Conservation (phyloP, 2,113 vertebrate species). For the Bostrychus sinensis region DNA sequence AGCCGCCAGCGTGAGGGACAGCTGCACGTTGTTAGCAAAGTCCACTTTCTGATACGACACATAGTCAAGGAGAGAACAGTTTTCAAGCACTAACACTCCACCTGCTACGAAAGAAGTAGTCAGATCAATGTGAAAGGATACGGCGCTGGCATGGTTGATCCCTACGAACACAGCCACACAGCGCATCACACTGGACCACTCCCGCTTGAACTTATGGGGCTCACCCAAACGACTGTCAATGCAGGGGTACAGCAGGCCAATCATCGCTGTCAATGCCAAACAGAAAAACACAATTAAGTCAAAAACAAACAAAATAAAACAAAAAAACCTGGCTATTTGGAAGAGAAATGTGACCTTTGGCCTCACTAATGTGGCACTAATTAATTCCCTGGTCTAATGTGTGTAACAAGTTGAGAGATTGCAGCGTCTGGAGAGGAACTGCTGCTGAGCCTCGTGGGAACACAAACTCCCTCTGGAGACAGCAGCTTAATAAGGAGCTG, state of each 20-base stretch:
- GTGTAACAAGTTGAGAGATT: background rate
- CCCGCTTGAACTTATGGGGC: constrained; percentile 95
- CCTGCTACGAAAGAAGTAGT: too few relatives aligned
- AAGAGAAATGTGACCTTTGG: background rate
- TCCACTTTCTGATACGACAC: constrained; percentile 88
- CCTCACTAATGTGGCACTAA: constrained; percentile 18
- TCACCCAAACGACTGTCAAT: constrained; percentile 92
- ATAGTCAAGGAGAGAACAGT: constrained; percentile 79
- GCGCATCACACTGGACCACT: constrained; percentile 98
- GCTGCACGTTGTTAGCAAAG: constrained; percentile 95
- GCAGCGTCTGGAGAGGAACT: constrained; percentile 7
- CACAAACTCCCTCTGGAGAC: constrained; percentile 23
- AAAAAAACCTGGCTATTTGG: background rate
- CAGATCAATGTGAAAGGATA: constrained; percentile 83
- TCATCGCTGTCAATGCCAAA: constrained; percentile 79
- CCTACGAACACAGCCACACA: constrained; percentile 97
- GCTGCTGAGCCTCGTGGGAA: constrained; percentile 31
- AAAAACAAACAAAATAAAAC: background rate
- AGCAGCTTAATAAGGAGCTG: constrained; percentile 26
- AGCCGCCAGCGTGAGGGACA: constrained; percentile 93
- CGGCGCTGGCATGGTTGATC: constrained; percentile 97
- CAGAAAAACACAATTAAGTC: background rate
- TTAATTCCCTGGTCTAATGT: background rate
- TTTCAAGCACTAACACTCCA: background rate
- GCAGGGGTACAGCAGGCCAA: constrained; percentile 94